These are phyloP conservation scores for Sclerodermus sp. DNA, from an alignment of 2,888 invertebrate genomes.

Conservation along the genomic window DNA sequence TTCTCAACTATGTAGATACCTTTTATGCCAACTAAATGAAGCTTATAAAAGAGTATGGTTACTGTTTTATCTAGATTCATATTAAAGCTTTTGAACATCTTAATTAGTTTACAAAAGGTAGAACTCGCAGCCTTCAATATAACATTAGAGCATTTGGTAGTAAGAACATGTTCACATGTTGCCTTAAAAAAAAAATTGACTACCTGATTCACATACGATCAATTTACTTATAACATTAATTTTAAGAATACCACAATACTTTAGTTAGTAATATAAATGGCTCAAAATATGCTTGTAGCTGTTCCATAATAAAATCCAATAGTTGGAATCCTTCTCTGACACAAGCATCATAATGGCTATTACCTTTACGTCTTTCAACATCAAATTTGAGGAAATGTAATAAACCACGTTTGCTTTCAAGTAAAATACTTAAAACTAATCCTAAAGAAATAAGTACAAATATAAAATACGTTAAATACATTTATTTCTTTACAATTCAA, in stretches of 20 bases:
- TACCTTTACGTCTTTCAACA: conserved; percentile 7
- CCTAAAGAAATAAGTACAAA: conserved; percentile 18
- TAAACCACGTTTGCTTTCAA: conserved; percentile 25
- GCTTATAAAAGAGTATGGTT: conserved; percentile 15
- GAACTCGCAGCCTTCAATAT: conserved; percentile 33
- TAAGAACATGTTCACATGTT: conserved; percentile 30
- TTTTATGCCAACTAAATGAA: conserved; percentile 18
- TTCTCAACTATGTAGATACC: conserved; percentile 25
- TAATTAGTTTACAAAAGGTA: conserved; percentile 34
- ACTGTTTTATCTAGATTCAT: conserved; percentile 27
- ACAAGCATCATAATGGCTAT: conserved; percentile 19
- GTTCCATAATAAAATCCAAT: conserved; percentile 31
- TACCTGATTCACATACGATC: too few relatives aligned
- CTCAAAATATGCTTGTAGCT: conserved; percentile 30
- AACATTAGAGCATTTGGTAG: conserved; percentile 17
- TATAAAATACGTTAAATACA: background rate
- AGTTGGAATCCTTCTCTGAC: conserved; percentile 30
- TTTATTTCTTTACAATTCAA: background rate
- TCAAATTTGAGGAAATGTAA: conserved; percentile 29
- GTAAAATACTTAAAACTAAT: conserved; percentile 24
- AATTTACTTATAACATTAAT: background rate
- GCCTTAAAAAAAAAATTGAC: conserved; percentile 25
- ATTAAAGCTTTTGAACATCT: conserved; percentile 25
- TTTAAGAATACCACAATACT: conserved; percentile 19
- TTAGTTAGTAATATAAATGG: conserved; percentile 27